phyloP scores from a whole-genome alignment of 2,797 vertebrate species.

The Thunnus albacares region DNA sequence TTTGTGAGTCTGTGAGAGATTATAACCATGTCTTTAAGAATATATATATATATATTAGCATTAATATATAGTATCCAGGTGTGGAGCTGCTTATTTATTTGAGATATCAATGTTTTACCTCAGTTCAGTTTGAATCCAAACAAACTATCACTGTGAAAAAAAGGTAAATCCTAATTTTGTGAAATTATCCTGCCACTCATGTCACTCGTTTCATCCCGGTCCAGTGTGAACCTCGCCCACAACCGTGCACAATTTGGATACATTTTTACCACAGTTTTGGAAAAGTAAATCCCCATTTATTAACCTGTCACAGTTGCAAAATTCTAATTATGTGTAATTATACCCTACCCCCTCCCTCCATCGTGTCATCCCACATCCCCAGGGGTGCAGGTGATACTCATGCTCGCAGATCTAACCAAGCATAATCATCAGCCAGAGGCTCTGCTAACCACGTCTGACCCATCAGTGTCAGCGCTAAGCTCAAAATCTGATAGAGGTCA shows the following conservation, averaged over 20 bases:
- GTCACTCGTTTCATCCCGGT: neutral
- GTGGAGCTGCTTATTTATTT: neutral
- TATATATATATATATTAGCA: neutral
- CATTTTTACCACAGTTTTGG: conserved; percentile 1
- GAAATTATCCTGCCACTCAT: conserved; percentile 10
- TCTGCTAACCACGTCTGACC: conserved; percentile 16
- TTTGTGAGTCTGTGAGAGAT: neutral
- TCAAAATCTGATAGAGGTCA: conserved; percentile 43
- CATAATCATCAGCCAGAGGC: conserved; percentile 49
- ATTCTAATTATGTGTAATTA: conserved; percentile 57
- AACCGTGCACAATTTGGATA: neutral
- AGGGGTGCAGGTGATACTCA: conserved; percentile 48
- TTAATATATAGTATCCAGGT: neutral
- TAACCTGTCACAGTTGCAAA: conserved; percentile 25
- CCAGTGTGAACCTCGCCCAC: neutral
- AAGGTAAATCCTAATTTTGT: neutral
- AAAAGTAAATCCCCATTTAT: conserved; percentile 21
- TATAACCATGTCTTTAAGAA: no score
- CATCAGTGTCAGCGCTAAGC: conserved; percentile 30
- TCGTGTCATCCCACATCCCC: conserved; percentile 36
- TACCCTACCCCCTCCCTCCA: neutral
- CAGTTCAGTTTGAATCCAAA: neutral
- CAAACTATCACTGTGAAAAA: neutral
- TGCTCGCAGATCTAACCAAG: conserved; percentile 1
- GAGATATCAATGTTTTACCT: neutral